Evolutionary conservation across 2,113 vertebrate species (phyloP).

Genomic region (Vimba vimba): DNA sequence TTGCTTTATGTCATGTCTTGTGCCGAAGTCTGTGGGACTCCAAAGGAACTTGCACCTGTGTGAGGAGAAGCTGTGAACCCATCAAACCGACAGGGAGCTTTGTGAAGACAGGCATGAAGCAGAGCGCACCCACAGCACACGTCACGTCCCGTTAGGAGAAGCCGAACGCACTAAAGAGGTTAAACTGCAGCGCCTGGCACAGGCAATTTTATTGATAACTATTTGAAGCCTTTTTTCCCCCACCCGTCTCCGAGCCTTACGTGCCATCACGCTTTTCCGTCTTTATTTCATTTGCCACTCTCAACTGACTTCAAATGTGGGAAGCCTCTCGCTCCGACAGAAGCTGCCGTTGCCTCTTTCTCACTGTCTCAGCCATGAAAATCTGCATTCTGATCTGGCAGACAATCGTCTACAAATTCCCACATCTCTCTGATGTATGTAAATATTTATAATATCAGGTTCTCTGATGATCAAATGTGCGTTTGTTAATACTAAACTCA

Average conservation of each 20-base stretch:
- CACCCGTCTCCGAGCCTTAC: constrained; percentile 51
- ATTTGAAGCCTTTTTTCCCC: constrained; percentile 72
- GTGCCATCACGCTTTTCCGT: constrained; percentile 69
- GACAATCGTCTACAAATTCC: constrained; percentile 72
- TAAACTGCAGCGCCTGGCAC: constrained; percentile 79
- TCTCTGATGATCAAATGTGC: constrained; percentile 75
- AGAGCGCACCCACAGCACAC: constrained; percentile 68
- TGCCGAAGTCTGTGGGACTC: constrained; percentile 69
- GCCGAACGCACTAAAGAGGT: constrained; percentile 74
- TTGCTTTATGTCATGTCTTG: constrained; percentile 63
- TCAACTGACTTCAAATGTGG: constrained; percentile 75
- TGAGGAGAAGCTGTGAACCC: constrained; percentile 73
- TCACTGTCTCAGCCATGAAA: constrained; percentile 34
- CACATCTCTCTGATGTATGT: constrained; percentile 71
- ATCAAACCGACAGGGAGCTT: constrained; percentile 67
- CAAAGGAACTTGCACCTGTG: constrained; percentile 66
- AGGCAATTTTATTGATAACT: constrained; percentile 78
- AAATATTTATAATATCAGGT: constrained; percentile 79
- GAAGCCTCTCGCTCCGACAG: constrained; percentile 62
- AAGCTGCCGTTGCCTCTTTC: constrained; percentile 68
- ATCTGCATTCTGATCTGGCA: constrained; percentile 74
- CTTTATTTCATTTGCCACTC: constrained; percentile 75
- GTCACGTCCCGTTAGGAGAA: constrained; percentile 76
- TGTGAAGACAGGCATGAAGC: constrained; percentile 71
- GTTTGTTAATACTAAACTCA: constrained; percentile 63